These are phyloP conservation scores for Atta colombica DNA, from an alignment of 1,140 invertebrate genomes.

Conservation along the genomic window DNA sequence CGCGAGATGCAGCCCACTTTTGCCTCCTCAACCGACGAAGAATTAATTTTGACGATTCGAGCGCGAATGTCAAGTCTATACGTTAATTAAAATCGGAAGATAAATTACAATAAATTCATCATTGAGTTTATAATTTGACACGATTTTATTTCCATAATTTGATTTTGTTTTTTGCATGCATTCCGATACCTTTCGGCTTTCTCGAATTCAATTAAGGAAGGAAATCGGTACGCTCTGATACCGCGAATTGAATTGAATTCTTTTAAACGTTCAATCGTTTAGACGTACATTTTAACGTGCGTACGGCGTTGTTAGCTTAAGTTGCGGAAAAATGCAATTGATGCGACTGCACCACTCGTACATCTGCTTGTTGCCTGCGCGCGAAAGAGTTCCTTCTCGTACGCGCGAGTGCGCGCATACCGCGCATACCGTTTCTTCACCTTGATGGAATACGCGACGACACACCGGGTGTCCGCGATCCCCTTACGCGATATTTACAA, in stretches of 20 bases:
- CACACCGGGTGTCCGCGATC: slow-evolving; percentile 26
- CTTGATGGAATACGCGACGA: slow-evolving; percentile 73
- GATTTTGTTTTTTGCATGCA: not conserved
- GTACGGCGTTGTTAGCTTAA: not conserved
- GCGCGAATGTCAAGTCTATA: not conserved
- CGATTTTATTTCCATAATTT: not conserved
- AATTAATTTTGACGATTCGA: not conserved
- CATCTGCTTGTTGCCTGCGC: slow-evolving; percentile 27
- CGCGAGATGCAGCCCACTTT: not conserved
- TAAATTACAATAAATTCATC: not conserved
- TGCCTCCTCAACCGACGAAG: not conserved
- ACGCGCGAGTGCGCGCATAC: slow-evolving; percentile 68
- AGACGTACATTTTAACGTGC: not conserved
- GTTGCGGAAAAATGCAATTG: not conserved
- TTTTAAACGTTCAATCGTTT: not conserved
- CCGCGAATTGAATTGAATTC: slow-evolving; percentile 8
- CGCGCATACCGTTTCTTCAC: slow-evolving; percentile 77
- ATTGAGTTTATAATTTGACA: not conserved
- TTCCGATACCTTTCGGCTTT: not conserved
- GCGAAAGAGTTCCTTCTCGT: slow-evolving; percentile 69
- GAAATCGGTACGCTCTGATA: not conserved
- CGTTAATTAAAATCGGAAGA: not conserved
- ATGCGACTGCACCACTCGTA: not conserved
- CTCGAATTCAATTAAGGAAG: not conserved
- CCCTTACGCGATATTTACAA: not conserved